Evolutionary conservation across 2,113 vertebrate species (phyloP), one percentile per base, ranked within the genome.

Genomic region (Cervus canadensis): DNA sequence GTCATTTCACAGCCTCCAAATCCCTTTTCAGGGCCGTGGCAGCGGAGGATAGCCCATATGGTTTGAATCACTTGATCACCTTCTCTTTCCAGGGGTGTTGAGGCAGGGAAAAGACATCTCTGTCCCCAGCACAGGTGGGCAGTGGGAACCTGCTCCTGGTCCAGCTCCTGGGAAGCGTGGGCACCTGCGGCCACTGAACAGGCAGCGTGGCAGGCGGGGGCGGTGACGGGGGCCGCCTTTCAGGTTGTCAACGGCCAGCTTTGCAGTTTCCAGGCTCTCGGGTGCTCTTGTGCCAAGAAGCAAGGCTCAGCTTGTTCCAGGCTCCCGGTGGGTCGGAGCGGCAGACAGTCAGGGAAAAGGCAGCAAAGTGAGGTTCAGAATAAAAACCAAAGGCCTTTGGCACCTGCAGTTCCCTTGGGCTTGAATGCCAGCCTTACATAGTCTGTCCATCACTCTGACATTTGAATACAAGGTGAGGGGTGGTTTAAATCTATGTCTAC

Each of bases 391-490:
- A 50, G 74, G n/a, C 17, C 40, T 23, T 23, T 40, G 7, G 48
- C 21, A 0, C 17, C 54, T 2, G 1, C 6, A 12, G 25, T 13
- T 7, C 59, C 0, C 45, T 0, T 1, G 52, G 2, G 4, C 43
- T 28, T 11, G 13, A 3, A 7, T 1, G 2, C 12, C 60, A 21
- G 2, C 40, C 6, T 6, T 16, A 0, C 1, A 1, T 6, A 6
- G 7, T 36, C 52, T 2, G 3, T 12, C 43, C 57, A 7, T 8
- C 25, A 2, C 4, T 56, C 25, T 33, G 16, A 15, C 54, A 30
- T 28, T 30, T 59, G 26, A 67, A 64, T 2, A 28, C 7, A 33
- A 1, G 14, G 21, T 4, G 21, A 50, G 81, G 21, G 25, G 4
- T 7, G 28, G 30, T 60, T 36, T 67, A 48, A 79, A 67, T 12